Evolutionary conservation across 1,140 invertebrate genomes (phyloP), one percentile per base, ranked within the genome.

Genomic region (Limonius californicus): DNA sequence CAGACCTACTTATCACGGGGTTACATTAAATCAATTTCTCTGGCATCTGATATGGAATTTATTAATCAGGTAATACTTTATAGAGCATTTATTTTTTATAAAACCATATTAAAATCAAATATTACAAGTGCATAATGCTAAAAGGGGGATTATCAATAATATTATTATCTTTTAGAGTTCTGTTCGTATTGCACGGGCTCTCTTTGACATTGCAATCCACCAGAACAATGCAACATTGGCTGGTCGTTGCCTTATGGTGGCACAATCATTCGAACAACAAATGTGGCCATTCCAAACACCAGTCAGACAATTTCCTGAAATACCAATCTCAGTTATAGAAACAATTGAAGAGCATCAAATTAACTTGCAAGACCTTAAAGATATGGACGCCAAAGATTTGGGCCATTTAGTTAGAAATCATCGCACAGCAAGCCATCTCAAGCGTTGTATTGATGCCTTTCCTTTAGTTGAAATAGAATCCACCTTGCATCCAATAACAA

Each of bases 181-280:
- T 32, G 85, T 88, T 0, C 81, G 97, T 64, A 95, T 99, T 65
- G 86, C 89, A 9, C 81, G 97, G 54, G 95, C 95, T 0, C 77
- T 98, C 20, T 99, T 99, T 78, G 96, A 99, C 72, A 94, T 99
- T 66, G 91, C 91, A 3, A 76, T 99, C 6, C 83, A 91, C 39
- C 89, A 89, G 70, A 94, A 94, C 68, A 96, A 95, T 82, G 88
- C 96, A 0, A 81, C 95, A 45, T 86, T 98, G 82, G 88, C 96
- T 0, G 87, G 85, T 0, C 78, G 92, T 21, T 86, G 97, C 62
- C 79, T 94, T 2, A 83, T 83, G 57, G 82, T 98, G 66, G 87
- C 91, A 8, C 95, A 96, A 80, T 93, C 94, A 88, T 82, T 99
- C 62, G 92, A 97, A 74, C 81, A 87, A 0, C 88, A 91, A 73